Evolutionary conservation across 2,113 vertebrate species (phyloP), one percentile per base, ranked within the genome.

Genomic region (Planiliza haematocheilus): DNA sequence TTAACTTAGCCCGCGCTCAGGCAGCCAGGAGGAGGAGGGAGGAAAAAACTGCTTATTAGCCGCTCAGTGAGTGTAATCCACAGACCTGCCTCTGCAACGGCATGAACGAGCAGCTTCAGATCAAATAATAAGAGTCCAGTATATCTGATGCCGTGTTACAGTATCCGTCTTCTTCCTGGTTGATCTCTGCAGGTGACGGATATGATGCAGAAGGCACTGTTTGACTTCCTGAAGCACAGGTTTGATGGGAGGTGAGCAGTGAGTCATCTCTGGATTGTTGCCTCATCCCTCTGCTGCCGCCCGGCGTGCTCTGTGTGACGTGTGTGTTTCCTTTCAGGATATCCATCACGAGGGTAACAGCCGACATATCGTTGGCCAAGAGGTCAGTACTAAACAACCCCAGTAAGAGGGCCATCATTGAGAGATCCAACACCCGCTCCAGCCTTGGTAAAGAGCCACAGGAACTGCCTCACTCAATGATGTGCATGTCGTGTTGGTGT

Each of bases 151-250:
- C 38, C 21, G 10, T 24, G 2, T 49, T 17, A 30, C 24, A 30
- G 24, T 30, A 30, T 3, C 2, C 24, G 24, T 30, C 24, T 24
- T 41, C 45, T 36, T n/a, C 4, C 34, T 7, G 6, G 5, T 12
- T 60, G 37, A 72, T 93, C 78, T 36, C 82, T 80, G 52, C 91
- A 99, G 98, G 97, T 99, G 93, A 99, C 98, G 83, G 98, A 99
- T 91, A 99, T 99, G 98, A 99, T 99, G 98, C 98, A 99, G 95
- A 99, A 99, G 95, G 98, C 98, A 42, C 95, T 99, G 85, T 99
- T 99, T 94, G 98, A 99, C 95, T 99, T 99, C 95, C 94, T 99
- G 91, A 99, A 99, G 95, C 98, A 99, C 96, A 95, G 97, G 93
- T 99, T 99, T 91, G 97, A 99, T 84, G 97, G 97, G 91, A 99